Evolutionary conservation across 1,140 invertebrate genomes (phyloP).

Genomic region (Matsumurasca onukii): DNA sequence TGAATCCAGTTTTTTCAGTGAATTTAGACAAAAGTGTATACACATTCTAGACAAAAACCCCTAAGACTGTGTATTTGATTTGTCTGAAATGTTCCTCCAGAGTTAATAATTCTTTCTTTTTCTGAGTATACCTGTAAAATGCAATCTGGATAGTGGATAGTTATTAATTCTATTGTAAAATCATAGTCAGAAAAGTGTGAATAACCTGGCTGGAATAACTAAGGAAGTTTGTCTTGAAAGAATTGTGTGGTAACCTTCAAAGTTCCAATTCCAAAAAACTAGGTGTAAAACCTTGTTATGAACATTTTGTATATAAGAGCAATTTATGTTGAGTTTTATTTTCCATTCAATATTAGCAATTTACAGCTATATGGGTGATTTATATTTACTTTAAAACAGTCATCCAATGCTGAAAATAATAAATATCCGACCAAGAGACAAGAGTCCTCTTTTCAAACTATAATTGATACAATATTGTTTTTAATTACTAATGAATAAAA

Average conservation of each 20-base stretch:
- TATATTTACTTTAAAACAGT: background rate
- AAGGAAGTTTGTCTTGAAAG: background rate
- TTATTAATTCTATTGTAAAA: background rate
- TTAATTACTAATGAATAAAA: background rate
- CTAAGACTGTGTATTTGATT: background rate
- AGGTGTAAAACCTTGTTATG: background rate
- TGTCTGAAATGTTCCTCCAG: too few species aligned
- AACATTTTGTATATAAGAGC: background rate
- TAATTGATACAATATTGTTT: background rate
- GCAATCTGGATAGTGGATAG: background rate
- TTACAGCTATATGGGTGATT: background rate
- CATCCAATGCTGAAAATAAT: background rate
- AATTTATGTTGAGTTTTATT: background rate
- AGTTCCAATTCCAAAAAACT: background rate
- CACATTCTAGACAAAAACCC: background rate
- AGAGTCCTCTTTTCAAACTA: background rate
- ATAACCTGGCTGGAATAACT: background rate
- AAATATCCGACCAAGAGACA: background rate
- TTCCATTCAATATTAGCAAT: background rate
- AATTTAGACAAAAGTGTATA: background rate
- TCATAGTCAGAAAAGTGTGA: background rate
- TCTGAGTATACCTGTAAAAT: background rate
- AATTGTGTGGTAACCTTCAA: background rate
- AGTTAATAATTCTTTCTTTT: background rate
- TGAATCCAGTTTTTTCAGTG: background rate